phyloP scores from a whole-genome alignment of 2,113 vertebrate species.

The Eleginops maclovinus region DNA sequence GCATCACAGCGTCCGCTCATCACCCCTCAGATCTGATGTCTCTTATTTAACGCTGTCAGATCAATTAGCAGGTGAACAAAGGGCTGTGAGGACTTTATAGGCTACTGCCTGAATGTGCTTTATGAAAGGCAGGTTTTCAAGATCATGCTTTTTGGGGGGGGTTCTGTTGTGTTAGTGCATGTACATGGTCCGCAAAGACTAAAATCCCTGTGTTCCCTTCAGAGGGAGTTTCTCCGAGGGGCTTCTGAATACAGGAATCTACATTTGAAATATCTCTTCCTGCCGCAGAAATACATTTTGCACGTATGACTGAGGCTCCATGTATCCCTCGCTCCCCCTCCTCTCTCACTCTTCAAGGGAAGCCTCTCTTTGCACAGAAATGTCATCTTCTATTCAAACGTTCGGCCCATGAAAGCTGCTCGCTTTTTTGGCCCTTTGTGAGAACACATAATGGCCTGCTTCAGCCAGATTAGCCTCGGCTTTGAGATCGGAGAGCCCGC shows the following conservation, averaged over 20 bases:
- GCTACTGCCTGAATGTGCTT: too few species aligned
- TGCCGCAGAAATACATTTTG: constrained; percentile 35
- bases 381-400: constrained; percentile 47
- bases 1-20: constrained; percentile 64
- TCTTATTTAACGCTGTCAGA: constrained; percentile 68
- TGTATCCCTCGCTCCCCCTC: constrained; percentile 37
- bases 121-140: too few species aligned
- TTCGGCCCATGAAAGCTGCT: constrained; percentile 39
- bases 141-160: too few species aligned
- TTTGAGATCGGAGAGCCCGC: constrained; percentile 30
- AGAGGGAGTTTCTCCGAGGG: too few species aligned
- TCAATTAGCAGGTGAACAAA: constrained; percentile 72
- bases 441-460: constrained; percentile 39
- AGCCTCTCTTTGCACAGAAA: constrained; percentile 23
- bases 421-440: constrained; percentile 47
- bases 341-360: constrained; percentile 38
- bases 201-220: too few species aligned
- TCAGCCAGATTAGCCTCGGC: constrained; percentile 51
- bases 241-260: constrained; percentile 59
- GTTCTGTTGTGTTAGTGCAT: too few species aligned
- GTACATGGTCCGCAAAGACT: too few species aligned
- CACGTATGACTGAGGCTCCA: constrained; percentile 39
- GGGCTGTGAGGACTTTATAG: constrained; percentile 21
- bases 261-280: constrained; percentile 58
- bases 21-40: constrained; percentile 57